Percentiles rank a stretch among this genome's conserved stretches.
Conservation (phyloP, 2,113 vertebrate genomes). For the Lasiurus borealis region DNA sequence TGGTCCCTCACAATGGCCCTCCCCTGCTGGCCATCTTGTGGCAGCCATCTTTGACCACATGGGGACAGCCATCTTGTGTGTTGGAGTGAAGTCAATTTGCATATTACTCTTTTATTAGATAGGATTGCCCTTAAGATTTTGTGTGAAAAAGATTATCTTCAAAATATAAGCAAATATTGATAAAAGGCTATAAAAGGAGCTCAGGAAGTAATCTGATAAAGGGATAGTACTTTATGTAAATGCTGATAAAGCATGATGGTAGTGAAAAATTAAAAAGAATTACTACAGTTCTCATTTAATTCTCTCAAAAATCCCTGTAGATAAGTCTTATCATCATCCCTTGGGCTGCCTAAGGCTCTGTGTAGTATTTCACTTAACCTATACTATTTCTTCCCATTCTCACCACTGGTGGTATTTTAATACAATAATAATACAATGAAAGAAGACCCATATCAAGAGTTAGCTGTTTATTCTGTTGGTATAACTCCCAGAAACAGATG, state of each 20-base stretch:
- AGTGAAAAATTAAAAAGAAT: conserved; percentile 21
- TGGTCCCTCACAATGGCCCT: too few relatives aligned
- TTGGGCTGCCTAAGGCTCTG: neutral
- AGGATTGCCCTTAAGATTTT: neutral
- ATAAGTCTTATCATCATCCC: neutral
- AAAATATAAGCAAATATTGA: neutral
- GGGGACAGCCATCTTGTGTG: too few relatives aligned
- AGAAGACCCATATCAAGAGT: neutral
- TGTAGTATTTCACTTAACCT: neutral
- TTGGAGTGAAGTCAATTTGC: too few relatives aligned
- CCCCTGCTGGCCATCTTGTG: too few relatives aligned
- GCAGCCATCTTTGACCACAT: too few relatives aligned
- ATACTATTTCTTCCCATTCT: neutral
- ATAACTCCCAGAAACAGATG: neutral
- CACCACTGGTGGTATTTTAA: neutral
- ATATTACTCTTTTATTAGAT: too few relatives aligned
- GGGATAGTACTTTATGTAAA: neutral
- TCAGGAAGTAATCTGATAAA: neutral
- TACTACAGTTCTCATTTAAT: neutral
- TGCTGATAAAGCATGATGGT: neutral
- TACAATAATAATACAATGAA: neutral
- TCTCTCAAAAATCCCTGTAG: conserved; percentile 11
- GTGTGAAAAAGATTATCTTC: neutral
- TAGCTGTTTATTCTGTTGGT: neutral
- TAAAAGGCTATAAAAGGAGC: neutral